phyloP scores from a whole-genome alignment of 2,113 vertebrate species.

The Leptosomus discolor region DNA sequence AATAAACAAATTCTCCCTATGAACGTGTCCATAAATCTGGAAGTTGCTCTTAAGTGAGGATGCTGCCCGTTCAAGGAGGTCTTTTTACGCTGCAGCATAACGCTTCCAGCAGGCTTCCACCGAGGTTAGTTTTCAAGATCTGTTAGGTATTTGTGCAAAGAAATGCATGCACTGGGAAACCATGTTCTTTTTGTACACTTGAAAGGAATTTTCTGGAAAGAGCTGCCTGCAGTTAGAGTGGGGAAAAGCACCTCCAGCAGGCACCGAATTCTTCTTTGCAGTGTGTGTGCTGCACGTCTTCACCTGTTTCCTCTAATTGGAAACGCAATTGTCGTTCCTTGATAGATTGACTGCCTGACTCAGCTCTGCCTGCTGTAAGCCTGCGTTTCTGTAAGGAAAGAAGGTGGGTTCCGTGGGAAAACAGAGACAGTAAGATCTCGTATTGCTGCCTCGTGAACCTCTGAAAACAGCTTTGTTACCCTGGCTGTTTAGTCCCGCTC shows the following conservation, averaged over 20 bases:
- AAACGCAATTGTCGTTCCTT: neutral
- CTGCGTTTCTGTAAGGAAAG: neutral
- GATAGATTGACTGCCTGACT: neutral
- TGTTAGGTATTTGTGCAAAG: neutral
- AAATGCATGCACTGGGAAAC: neutral
- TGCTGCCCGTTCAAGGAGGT: neutral
- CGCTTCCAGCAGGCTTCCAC: neutral
- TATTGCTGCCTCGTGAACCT: neutral
- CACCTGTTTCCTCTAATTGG: neutral
- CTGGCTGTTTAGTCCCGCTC: neutral
- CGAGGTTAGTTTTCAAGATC: neutral
- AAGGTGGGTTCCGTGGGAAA: neutral
- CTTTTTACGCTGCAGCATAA: fast-evolving
- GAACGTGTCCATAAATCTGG: neutral
- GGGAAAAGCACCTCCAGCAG: neutral
- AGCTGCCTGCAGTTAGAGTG: neutral
- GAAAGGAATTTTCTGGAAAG: neutral
- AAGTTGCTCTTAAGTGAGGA: neutral
- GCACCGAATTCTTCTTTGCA: neutral
- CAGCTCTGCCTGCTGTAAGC: neutral
- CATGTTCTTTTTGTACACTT: fast-evolving
- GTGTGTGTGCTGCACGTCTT: neutral
- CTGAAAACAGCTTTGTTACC: neutral
- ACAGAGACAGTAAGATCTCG: neutral
- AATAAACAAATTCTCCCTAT: neutral